Evolutionary conservation across 2,797 vertebrate species (phyloP), one percentile per base, ranked within the genome.

Genomic region (Schizopygopsis pylzovi): DNA sequence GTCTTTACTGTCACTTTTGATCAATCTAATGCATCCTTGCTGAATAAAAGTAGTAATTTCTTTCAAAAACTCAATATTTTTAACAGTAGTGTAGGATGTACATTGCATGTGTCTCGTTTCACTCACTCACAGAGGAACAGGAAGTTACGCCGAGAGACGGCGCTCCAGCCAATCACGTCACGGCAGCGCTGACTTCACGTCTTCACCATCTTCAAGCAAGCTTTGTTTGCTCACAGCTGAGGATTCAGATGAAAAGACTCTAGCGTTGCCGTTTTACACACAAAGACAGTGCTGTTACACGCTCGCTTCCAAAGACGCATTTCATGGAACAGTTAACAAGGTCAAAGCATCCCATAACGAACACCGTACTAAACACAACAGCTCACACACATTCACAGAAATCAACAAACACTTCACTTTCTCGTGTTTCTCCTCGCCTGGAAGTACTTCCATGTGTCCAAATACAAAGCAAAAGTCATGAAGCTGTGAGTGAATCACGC

Each of bases 321-420:
- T 97, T 97, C 95, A 96, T 96, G 95, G 94, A 95, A 95, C 93
- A 95, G 93, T 95, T 95, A 96, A 95, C 94, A 96, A 94, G 94
- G 94, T 96, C 94, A 96, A 94, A 95, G 93, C 92, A 94, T 91
- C 93, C 95, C 92, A 91, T 95, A 94, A 93, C 91, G 94, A 93
- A 94, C 93, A 94, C 94, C 93, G 93, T 94, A 92, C 95, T 91
- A 89, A 63, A 95, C 92, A 92, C 94, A 90, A 92, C 92, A 87
- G 89, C 90, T 87, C 91, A 88, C 90, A 52, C 65, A 78, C 70
- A 79, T 11, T 72, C 63, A 88, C 70, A 85, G 79, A 43, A 43
- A 61, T n/a, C 77, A 25, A 81, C 54, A 75, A 82, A 87, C 82
- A 63, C 43, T 45, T 37, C 68, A 78, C 61, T 87, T 89, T 70